Evolutionary conservation across 2,113 vertebrate genomes (phyloP).

Genomic region (Chunga burmeisteri): DNA sequence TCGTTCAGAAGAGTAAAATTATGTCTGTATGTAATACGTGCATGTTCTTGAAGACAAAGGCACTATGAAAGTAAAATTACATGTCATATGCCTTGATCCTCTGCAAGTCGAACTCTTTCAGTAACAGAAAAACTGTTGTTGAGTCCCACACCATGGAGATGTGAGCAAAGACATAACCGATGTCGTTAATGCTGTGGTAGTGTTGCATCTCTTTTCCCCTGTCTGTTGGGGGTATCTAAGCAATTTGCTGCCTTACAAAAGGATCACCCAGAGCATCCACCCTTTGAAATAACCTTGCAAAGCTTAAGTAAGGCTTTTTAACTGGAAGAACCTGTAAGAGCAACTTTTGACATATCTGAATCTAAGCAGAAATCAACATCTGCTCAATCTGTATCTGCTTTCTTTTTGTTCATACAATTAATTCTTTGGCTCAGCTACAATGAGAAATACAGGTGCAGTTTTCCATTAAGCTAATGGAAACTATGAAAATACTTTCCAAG

Average conservation of each 20-base stretch:
- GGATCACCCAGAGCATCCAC: background rate
- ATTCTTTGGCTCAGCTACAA: conserved; percentile 32
- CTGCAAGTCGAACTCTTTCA: conserved; percentile 14
- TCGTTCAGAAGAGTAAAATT: background rate
- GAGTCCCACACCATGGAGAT: background rate
- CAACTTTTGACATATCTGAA: background rate
- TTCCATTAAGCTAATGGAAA: conserved; percentile 66
- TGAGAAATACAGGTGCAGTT: conserved; percentile 34
- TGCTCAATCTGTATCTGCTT: background rate
- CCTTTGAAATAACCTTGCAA: background rate
- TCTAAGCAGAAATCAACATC: background rate
- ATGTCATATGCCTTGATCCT: background rate
- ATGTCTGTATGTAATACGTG: background rate
- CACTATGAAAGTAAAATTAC: background rate
- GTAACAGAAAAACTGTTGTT: background rate
- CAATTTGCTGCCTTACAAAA: background rate
- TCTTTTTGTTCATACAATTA: conserved; percentile 16
- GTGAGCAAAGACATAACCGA: background rate
- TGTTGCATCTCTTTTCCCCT: background rate
- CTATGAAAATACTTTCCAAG: conserved; percentile 54
- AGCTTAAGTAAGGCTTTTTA: background rate
- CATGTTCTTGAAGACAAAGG: background rate
- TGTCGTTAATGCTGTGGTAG: background rate
- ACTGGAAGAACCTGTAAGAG: background rate
- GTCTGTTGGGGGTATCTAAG: background rate